phyloP scores from a whole-genome alignment of 2,888 invertebrate genomes.

The Megastigmus dorsalis region DNA sequence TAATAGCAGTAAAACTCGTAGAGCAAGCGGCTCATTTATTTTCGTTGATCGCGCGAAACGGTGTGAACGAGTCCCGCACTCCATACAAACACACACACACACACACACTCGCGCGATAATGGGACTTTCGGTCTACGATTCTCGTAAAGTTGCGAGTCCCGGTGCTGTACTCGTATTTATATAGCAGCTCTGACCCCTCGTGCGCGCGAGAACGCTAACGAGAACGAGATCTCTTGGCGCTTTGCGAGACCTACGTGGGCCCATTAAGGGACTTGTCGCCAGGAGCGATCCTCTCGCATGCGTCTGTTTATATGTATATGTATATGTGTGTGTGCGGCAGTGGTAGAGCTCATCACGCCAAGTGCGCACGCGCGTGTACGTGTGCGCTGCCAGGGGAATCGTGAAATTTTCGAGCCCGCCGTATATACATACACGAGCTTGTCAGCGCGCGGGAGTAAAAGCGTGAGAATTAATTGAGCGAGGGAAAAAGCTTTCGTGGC shows the following conservation, averaged over 20 bases:
- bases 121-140: not conserved
- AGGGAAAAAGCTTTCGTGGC: no score
- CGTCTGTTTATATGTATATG: not conserved
- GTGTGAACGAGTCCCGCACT: no score
- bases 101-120: no score
- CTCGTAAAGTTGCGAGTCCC: conserved; percentile 34
- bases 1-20: no score
- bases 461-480: conserved; percentile 21
- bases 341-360: not conserved
- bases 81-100: no score
- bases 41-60: no score
- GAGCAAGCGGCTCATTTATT: no score
- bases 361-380: not conserved
- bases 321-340: not conserved
- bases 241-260: not conserved
- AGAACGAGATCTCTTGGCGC: conserved; percentile 35
- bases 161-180: no score
- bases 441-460: not conserved
- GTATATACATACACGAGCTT: no score
- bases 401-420: no score
- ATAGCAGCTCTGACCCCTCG: no score
- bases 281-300: conserved; percentile 19
- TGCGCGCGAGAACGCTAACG: conserved; percentile 10
- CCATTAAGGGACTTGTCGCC: conserved; percentile 46
- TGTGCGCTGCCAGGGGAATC: no score